phyloP scores from a whole-genome alignment of 2,113 vertebrate species.

The Odocoileus hemionus region DNA sequence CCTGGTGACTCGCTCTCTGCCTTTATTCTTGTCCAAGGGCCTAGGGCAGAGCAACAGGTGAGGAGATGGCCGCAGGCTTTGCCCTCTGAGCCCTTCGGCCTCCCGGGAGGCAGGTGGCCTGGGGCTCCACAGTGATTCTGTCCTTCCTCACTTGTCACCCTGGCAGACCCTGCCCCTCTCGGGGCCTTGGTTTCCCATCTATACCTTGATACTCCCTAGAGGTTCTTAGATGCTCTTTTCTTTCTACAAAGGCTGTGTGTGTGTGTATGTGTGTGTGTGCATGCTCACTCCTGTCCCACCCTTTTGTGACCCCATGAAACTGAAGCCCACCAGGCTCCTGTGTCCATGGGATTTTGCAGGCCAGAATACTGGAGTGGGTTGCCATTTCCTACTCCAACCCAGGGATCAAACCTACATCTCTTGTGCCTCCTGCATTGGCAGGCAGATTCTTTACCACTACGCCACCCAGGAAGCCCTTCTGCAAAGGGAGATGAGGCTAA shows the following conservation, averaged over 20 bases:
- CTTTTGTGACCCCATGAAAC: background rate
- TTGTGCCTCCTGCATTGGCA: background rate
- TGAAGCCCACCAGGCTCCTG: background rate
- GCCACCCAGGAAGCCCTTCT: background rate
- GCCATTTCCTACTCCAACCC: background rate
- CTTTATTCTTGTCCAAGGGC: background rate
- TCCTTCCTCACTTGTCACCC: background rate
- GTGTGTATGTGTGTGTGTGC: background rate
- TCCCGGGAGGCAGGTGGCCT: background rate
- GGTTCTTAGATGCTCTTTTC: background rate
- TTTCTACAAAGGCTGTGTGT: background rate
- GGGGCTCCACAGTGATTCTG: background rate
- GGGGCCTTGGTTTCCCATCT: background rate
- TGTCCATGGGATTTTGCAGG: background rate
- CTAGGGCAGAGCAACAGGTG: background rate
- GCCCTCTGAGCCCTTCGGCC: background rate
- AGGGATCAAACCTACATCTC: background rate
- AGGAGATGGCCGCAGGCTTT: background rate
- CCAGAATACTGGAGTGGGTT: background rate
- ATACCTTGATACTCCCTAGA: background rate
- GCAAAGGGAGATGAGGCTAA: background rate
- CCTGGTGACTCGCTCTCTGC: constrained; percentile 42
- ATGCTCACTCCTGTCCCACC: background rate
- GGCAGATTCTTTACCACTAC: background rate
- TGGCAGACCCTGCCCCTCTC: background rate